Percentiles rank a stretch among this genome's conserved stretches.
These are phyloP conservation scores for Chinchilla lanigera DNA, from an alignment of 2,113 vertebrate species.

Conservation along the genomic window DNA sequence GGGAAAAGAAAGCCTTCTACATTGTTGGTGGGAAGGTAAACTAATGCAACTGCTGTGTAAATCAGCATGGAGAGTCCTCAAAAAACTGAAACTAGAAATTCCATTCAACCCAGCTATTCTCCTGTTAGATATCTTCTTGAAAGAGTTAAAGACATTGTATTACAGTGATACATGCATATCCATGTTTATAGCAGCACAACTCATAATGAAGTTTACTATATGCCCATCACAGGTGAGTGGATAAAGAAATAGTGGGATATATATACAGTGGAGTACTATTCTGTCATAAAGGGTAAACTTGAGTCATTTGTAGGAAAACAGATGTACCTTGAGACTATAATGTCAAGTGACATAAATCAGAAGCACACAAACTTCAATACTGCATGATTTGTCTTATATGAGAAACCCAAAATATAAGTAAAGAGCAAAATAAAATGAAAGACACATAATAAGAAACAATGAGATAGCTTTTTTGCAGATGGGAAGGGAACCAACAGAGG, in stretches of 20 bases:
- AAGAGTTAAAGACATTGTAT: neutral
- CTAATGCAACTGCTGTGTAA: neutral
- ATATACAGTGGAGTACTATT: neutral
- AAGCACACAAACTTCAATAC: neutral
- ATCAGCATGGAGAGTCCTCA: neutral
- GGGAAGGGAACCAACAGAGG: neutral
- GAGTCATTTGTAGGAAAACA: neutral
- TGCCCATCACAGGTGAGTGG: neutral
- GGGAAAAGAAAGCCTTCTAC: neutral
- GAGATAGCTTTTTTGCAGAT: neutral
- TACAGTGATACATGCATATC: neutral
- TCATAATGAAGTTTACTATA: neutral
- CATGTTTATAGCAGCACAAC: neutral
- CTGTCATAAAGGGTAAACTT: neutral
- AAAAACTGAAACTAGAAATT: neutral
- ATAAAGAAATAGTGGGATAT: neutral
- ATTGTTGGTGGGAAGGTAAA: neutral
- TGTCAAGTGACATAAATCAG: neutral
- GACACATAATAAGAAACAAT: neutral
- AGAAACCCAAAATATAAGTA: neutral
- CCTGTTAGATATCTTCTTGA: neutral
- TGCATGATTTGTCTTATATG: neutral
- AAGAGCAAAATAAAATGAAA: neutral
- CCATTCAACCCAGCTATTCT: neutral
- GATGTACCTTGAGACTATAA: neutral